phyloP scores from a whole-genome alignment of 2,888 invertebrate species.

The Ommatoiulus sabulosus region DNA sequence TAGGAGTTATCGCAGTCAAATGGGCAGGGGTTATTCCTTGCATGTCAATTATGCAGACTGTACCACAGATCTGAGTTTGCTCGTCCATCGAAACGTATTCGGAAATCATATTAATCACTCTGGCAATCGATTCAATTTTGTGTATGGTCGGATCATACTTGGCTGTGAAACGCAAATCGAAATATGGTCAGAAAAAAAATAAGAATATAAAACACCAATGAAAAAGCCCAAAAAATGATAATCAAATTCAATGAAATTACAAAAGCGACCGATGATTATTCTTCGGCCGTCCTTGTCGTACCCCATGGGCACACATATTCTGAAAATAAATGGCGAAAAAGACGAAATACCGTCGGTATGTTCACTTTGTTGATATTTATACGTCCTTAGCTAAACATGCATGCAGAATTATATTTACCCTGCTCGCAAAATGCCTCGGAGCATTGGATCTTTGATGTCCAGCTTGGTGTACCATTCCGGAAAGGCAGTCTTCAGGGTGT shows the following conservation, averaged over 20 bases:
- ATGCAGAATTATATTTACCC: slow-evolving; percentile 63
- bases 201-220: not conserved
- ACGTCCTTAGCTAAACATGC: too few relatives aligned
- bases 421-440: slow-evolving; percentile 68
- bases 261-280: slow-evolving; percentile 53
- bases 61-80: slow-evolving; percentile 63
- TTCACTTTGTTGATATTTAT: not conserved
- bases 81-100: slow-evolving; percentile 53
- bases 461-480: slow-evolving; percentile 85
- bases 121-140: slow-evolving; percentile 3
- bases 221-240: not conserved
- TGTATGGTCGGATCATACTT: not conserved
- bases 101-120: slow-evolving; percentile 27
- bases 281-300: slow-evolving; percentile 56
- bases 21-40: slow-evolving; percentile 72
- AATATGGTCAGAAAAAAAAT: not conserved
- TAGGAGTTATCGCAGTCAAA: slow-evolving; percentile 73
- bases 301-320: slow-evolving; percentile 51
- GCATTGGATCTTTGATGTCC: slow-evolving; percentile 79
- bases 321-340: not conserved
- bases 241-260: slow-evolving; percentile 49
- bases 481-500: slow-evolving; percentile 84
- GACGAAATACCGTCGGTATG: too few relatives aligned
- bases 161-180: too few relatives aligned
- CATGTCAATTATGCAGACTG: slow-evolving; percentile 73